Percentiles rank a stretch among this genome's conserved stretches.
These are phyloP conservation scores for Denticeps clupeoides DNA, from an alignment of 2,797 vertebrate species.

Conservation along the genomic window DNA sequence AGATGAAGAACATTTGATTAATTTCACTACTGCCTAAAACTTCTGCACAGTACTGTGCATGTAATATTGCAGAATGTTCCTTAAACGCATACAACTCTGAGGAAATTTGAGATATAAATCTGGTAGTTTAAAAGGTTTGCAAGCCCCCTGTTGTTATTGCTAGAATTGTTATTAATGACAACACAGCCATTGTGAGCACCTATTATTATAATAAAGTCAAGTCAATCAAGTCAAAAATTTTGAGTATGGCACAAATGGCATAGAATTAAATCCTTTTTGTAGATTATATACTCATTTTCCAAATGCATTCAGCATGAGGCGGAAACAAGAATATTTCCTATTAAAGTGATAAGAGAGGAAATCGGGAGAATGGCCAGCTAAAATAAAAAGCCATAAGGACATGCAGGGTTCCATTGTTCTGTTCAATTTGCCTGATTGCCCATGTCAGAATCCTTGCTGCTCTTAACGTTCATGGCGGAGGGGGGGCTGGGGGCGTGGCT, in stretches of 20 bases:
- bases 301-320: not conserved
- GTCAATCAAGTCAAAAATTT: not conserved
- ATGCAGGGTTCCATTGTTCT: conserved; percentile 15
- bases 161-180: too few species aligned
- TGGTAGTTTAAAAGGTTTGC: too few species aligned
- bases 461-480: conserved; percentile 21
- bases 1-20: too few species aligned
- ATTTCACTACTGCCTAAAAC: too few species aligned
- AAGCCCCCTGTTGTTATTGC: too few species aligned
- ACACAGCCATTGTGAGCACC: not conserved
- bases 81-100: too few species aligned
- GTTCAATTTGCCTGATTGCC: conserved; percentile 36
- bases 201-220: not conserved
- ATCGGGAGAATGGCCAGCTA: not conserved
- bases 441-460: conserved; percentile 11
- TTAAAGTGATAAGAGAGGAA: conserved; percentile 31
- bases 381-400: not conserved
- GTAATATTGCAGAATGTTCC: too few species aligned
- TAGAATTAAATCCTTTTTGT: not conserved
- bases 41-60: too few species aligned
- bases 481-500: conserved; percentile 22
- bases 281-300: not conserved
- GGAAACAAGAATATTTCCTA: conserved; percentile 31
- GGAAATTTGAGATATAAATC: too few species aligned
- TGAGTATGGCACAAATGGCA: too few species aligned